Evolutionary conservation across 2,888 invertebrate species (phyloP), one percentile per base, ranked within the genome.

Genomic region (Petrolisthes cinctipes): DNA sequence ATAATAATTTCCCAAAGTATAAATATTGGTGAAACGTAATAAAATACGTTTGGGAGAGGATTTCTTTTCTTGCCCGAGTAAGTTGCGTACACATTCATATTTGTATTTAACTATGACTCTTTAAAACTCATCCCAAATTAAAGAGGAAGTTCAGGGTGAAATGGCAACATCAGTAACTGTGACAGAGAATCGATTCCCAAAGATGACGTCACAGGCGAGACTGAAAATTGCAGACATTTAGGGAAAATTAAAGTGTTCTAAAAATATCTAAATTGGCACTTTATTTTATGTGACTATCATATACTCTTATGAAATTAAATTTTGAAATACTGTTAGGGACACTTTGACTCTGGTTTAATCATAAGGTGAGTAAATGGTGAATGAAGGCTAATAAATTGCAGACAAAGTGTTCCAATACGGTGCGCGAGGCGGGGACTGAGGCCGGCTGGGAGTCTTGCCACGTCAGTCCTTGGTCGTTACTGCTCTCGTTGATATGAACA

Each of bases 401-500:
- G 57, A 68, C 54, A 6, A 61, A 23, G 57, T 56, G 87, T 88
- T 88, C 84, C 84, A 84, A 81, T 20, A 84, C 6, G 57, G 75
- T 7, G 75, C 9, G 51, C 53, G 53, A 37, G 37, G 9, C 4
- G 17, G 57, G 14, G 84, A 79, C 54, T 61, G 82, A 23, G 37
- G 78, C 86, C 68, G 79, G 79, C 68, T 73, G 78, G 23, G 56
- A 66, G 78, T 54, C 66, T 68, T 76, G 78, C 78, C 78, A 68
- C 84, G 87, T 88, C 87, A 88, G 87, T 88, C 87, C 83, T 88
- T 82, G 86, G 86, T 86, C 86, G 84, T 84, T 84, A 88, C 87
- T 88, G 87, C 87, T 84, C 73, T 88, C 87, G 87, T 88, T 88
- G 84, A 88, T 83, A 88, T 88, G 87, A 83, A 84, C 87, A 84